Evolutionary conservation across 2,113 vertebrate species (phyloP).

Genomic region (Gopherus flavomarginatus): DNA sequence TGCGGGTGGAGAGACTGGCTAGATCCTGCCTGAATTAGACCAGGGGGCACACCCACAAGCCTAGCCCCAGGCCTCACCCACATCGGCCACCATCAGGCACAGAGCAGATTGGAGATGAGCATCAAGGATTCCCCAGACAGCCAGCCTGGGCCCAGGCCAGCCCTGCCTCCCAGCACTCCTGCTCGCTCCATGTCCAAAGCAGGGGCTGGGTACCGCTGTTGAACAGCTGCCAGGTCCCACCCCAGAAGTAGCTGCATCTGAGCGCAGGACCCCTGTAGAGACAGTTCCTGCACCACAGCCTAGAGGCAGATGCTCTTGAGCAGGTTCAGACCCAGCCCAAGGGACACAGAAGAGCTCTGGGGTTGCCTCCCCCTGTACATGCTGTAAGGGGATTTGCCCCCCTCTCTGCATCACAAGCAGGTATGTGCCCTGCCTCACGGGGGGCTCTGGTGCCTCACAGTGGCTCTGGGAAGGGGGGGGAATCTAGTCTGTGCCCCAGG

Average conservation of each 20-base stretch:
- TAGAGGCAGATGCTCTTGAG: not conserved
- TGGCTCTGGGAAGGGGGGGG: rapidly evolving
- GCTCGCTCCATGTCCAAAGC: rapidly evolving
- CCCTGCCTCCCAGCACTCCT: not conserved
- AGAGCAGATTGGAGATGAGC: not conserved
- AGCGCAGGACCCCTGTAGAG: not conserved
- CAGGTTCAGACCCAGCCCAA: not conserved
- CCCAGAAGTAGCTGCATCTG: not conserved
- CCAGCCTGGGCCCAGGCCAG: rapidly evolving
- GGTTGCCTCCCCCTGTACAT: not conserved
- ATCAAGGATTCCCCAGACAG: not conserved
- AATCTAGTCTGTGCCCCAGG: no score
- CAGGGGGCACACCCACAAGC: no score
- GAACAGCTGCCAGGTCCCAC: not conserved
- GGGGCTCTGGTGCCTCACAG: no score
- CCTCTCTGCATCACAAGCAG: no score
- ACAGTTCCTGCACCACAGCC: not conserved
- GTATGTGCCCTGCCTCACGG: rapidly evolving
- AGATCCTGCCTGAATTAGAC: no score
- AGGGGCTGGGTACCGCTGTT: no score
- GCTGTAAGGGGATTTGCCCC: not conserved
- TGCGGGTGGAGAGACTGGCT: not conserved
- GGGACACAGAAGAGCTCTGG: no score
- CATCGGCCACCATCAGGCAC: no score
- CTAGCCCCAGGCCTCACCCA: no score